Evolutionary conservation across 2,113 vertebrate genomes (phyloP).

Genomic region (Onychostruthus taczanowskii): DNA sequence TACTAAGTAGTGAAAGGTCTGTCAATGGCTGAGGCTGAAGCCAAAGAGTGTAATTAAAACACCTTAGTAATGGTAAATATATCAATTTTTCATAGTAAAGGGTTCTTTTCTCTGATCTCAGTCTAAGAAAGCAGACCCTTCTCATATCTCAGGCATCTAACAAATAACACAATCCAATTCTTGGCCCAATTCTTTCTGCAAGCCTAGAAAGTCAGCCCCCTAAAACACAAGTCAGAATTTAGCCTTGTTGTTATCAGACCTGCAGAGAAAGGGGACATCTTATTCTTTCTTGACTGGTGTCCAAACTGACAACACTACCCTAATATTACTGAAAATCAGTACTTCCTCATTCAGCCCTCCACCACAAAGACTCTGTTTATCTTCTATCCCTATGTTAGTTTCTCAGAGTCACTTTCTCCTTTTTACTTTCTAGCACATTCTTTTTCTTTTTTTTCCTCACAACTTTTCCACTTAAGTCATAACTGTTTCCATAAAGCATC

Average conservation of each 20-base stretch:
- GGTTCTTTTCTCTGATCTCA: neutral
- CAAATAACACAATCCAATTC: neutral
- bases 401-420: neutral
- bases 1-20: neutral
- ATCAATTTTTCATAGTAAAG: neutral
- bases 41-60: neutral
- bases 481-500: neutral
- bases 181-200: neutral
- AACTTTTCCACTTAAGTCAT: neutral
- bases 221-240: neutral
- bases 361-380: neutral
- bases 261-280: neutral
- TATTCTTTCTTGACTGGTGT: neutral
- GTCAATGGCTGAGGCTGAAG: neutral
- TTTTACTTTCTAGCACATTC: neutral
- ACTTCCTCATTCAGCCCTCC: neutral
- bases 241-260: neutral
- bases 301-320: neutral
- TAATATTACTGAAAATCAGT: neutral
- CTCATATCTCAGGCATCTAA: neutral
- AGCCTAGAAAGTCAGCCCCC: neutral
- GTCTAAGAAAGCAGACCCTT: neutral
- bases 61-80: neutral
- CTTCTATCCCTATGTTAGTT: neutral
- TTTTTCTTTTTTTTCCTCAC: neutral